Base-by-base conservation (phyloP, 2,797 vertebrate species). In the Anabacerthia variegaticeps region DNA sequence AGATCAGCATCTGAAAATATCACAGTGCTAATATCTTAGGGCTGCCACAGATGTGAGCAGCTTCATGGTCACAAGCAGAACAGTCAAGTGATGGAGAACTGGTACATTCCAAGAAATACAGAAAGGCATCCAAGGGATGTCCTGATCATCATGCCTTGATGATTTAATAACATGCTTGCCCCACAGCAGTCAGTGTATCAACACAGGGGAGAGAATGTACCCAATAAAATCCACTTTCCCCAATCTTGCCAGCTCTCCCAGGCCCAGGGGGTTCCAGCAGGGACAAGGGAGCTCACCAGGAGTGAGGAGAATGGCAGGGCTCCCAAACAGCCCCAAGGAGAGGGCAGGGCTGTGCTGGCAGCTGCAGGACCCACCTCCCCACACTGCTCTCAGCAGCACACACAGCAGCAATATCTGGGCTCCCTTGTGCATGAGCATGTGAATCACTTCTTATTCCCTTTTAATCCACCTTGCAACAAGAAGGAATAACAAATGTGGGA, bases 381-480 rank as follows among this genome's bases (percentile, higher is more conserved):
- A 0, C 75, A 36, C 21, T 32, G 71, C 59, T 92, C 62, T 66
- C 74, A 55, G 66, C 55, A 89, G 81, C 71, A 66, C 90, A 89
- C 37, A 91, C 88, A 87, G 79, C 88, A 69, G 73, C 41, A 51
- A 69, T 51, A 91, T 15, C 55, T 58, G 77, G 81, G 91, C 59
- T 49, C 83, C 65, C 76, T 24, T 41, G 58, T 88, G 72, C 74
- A 66, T 14, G 23, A 56, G n/a, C 81, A 89, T 46, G 84, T 66
- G 93, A 92, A 93, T 71, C 87, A 68, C 79, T 89, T 58, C 87
- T 54, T 48, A 85, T 26, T 91, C 58, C 65, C 48, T 91, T 71
- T 48, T 72, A 79, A 86, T 78, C 79, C 81, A 81, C 85, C 82
- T 91, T 73, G 14, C 30, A 72, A 89, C 56, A 8, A 79, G 75